Evolutionary conservation across 2,797 vertebrate genomes (phyloP).

Genomic region (Anniella stebbinsi): DNA sequence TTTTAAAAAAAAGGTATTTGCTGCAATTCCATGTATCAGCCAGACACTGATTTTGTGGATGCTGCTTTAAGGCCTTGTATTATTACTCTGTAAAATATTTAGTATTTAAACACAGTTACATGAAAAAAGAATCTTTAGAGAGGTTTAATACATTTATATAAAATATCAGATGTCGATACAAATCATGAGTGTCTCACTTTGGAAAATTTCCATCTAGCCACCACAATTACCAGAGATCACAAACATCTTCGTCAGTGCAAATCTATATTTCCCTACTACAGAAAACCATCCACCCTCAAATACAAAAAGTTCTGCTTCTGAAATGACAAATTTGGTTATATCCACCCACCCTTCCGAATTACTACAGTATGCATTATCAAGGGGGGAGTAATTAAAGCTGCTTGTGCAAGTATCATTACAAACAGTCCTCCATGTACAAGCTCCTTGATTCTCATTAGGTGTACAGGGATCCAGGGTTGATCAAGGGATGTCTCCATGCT

Average conservation of each 20-base stretch:
- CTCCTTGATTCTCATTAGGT: slow-evolving; percentile 66
- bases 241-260: slow-evolving; percentile 82
- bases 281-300: slow-evolving; percentile 72
- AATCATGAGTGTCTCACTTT: slow-evolving; percentile 78
- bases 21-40: slow-evolving; percentile 59
- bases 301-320: slow-evolving; percentile 79
- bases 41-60: slow-evolving; percentile 55
- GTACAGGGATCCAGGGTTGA: slow-evolving; percentile 61
- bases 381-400: slow-evolving; percentile 76
- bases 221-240: slow-evolving; percentile 76
- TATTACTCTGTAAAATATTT: slow-evolving; percentile 79
- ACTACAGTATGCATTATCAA: slow-evolving; percentile 68
- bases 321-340: slow-evolving; percentile 78
- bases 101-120: slow-evolving; percentile 72
- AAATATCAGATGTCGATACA: slow-evolving; percentile 80
- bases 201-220: slow-evolving; percentile 77
- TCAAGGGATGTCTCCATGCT: slow-evolving; percentile 52
- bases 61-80: slow-evolving; percentile 60
- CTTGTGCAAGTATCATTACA: slow-evolving; percentile 75
- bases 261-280: slow-evolving; percentile 77
- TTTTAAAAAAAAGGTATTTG: slow-evolving; percentile 61
- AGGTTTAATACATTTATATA: slow-evolving; percentile 77
- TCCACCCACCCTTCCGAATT: slow-evolving; percentile 68
- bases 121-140: slow-evolving; percentile 78
- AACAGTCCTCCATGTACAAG: slow-evolving; percentile 63